Base-by-base conservation (phyloP, 2,797 vertebrate species). In the Pygocentrus nattereri region DNA sequence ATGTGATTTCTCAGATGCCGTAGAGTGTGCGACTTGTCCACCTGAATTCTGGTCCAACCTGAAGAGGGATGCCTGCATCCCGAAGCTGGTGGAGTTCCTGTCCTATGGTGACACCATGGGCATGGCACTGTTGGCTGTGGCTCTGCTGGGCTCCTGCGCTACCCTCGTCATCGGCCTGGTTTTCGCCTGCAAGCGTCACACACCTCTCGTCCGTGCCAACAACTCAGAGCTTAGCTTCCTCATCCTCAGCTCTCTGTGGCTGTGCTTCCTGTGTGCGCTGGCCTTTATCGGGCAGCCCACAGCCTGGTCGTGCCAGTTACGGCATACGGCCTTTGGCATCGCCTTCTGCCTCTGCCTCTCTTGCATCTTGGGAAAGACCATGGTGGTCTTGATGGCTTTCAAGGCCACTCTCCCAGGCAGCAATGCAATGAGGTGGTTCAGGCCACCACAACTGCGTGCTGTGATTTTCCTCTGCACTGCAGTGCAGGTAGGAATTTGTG, bases 181-280 rank as follows among this genome's bases (percentile, higher is more conserved):
- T 79, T 95, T 95, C 67, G 89, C 88, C 77, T 85, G 18, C 62
- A 79, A 94, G 75, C 91, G 89, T 80, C 85, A 77, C 82, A 92
- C 93, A 0, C 93, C 95, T 0, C 90, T 96, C 1, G 94, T 96
- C 52, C 90, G 79, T 71, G 94, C 94, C 76, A 95, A 94, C 87
- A 96, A 96, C 87, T 94, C 94, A 0, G 91, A 93, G 81, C 85
- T 96, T 73, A 96, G 95, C 88, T 95, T 95, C 87, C 89, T 95
- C 69, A 90, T 95, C 82, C 94, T 96, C 80, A 90, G 93, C 86
- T 95, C 95, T 15, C 84, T 96, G 85, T 92, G 86, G 74, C 88
- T 95, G 82, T 95, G 94, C 77, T 96, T 96, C 81, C 87, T 95
- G 74, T 96, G 95, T 61, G 94, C 94, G 18, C 89, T 95, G 80